Evolutionary conservation across 2,888 invertebrate genomes (phyloP), one percentile per base, ranked within the genome.

Genomic region (Cryptops parisi): DNA sequence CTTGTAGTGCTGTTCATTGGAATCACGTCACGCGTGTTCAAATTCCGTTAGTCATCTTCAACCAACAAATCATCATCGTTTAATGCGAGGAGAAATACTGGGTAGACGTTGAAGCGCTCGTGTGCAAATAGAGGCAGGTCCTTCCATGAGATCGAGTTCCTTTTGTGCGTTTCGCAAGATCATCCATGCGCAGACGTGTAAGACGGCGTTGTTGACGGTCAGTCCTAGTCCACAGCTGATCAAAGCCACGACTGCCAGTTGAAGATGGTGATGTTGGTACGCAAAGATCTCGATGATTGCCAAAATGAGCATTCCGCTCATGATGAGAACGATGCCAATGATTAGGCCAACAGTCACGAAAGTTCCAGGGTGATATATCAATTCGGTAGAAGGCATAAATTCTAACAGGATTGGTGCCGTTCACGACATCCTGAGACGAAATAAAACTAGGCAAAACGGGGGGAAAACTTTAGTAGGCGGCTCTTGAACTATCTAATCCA

Each of bases 201-300:
- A 19, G 15, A 48, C 33, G 3, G 48, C 26, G 19, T 48, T 48
- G 33, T 48, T 48, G 2, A 48, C 1, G 5, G 27, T 48, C 33
- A 48, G 33, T 5, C 17, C 48, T 6, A 48, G 48, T 38, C 48
- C 48, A n/a, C 27, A 48, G 33, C 27, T 27, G 33, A 48, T 48
- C 5, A 48, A 3, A 33, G 33, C 33, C 15, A 33, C 48, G 1
- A n/a, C 4, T 27, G 33, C 6, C 19, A 48, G 26, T 2, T 48
- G 48, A 38, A 33, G 27, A n/a, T 48, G 27, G 4, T 23, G 5
- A n/a, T 9, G 19, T 17, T 26, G 27, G n/a, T 2, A 2, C 4
- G 23, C 5, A 3, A 48, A 2, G 2, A 48, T 4, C 6, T 48
- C 38, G 22, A 33, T 38, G 3, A 19, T 38, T 23, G 38, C 2